Evolutionary conservation across 2,888 invertebrate species (phyloP), one percentile per base, ranked within the genome.

Genomic region (Lycocerus yunnanus): DNA sequence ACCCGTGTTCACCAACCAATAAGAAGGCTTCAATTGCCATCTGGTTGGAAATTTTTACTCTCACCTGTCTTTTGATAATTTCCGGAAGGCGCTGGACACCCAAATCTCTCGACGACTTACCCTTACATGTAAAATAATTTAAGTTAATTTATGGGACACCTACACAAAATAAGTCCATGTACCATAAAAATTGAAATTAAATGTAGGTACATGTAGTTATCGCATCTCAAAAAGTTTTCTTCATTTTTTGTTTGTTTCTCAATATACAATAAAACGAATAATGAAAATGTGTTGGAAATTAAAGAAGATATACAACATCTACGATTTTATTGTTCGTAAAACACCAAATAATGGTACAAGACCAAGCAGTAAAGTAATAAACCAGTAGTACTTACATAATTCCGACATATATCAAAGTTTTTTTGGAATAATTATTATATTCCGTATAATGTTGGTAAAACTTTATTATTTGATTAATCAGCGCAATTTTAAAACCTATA

Each of bases 31-130:
- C 43, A 70, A 70, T 21, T 18, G 63, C 21, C 69, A 70, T 15
- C 69, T 70, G 69, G 20, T 58, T 61, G 16, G 61, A 65, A 58
- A 63, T 63, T 18, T 20, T 63, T 63, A 20, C 61, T 63, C 16
- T 27, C 69, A 70, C 69, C 71, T 71, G 71, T 58, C 66, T 66
- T 58, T 66, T 66, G 71, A 24, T 71, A 71, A 71, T 71, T 59
- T 66, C 71, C 71, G 71, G 71, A 71, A 71, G 66, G 71, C 15
- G 58, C 71, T 15, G 71, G 71, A 71, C 66, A 71, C 59, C 58
- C 63, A 58, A 71, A 71, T 66, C 66, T 63, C 20, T 63, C 13
- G 61, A 43, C 43, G 8, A 43, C 43, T 43, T 43, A 43, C 43
- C 14, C 14, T n/a, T 66, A 59, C 16, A 16, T 18, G 59, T 68